Evolutionary conservation across 2,888 invertebrate genomes (phyloP), one percentile per base, ranked within the genome.

Genomic region (Lymantria dispar): DNA sequence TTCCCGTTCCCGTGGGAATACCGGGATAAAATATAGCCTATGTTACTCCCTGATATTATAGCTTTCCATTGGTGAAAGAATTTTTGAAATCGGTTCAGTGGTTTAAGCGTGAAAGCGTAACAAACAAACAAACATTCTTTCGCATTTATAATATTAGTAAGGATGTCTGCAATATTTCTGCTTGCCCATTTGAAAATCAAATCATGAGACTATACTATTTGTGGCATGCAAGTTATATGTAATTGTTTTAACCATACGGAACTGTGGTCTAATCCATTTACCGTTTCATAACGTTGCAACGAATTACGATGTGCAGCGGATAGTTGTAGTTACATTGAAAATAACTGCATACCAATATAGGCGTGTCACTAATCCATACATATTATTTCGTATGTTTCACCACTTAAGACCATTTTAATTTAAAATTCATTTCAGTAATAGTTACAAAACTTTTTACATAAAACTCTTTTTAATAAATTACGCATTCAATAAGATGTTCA

Each of bases 391-490:
- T 33, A 7, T 33, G 8, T 33, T 33, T 33, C 10, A 30, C 49
- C 40, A 31, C 48, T 47, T 45, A 44, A 33, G 22, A 22, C 22
- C 22, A 22, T 22, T 22, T 22, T 5, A 22, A 22, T 3, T 22
- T 22, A 43, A 47, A 45, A 43, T 45, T 52, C 53, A 54, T n/a
- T 33, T 51, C 40, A 43, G 47, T 44, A 31, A 50, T 44, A 55
- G 55, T 22, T 55, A 54, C 58, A 60, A 62, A 63, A 56, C 48
- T 52, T 58, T 62, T 56, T 52, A 67, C 59, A 65, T 64, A 60
- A 76, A 79, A 77, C 70, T 74, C 82, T 81, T n/a, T 79, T 80
- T 80, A 80, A 80, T 82, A 79, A 78, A 77, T n/a, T 12, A 38
- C 78, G 73, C 74, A 76, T 74, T 76, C 66, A 60, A 68, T 67